Evolutionary conservation across 92 coral and sea anemone genomes (phyloP), one percentile per base, ranked within the genome.

Genomic region (Montipora capitata): DNA sequence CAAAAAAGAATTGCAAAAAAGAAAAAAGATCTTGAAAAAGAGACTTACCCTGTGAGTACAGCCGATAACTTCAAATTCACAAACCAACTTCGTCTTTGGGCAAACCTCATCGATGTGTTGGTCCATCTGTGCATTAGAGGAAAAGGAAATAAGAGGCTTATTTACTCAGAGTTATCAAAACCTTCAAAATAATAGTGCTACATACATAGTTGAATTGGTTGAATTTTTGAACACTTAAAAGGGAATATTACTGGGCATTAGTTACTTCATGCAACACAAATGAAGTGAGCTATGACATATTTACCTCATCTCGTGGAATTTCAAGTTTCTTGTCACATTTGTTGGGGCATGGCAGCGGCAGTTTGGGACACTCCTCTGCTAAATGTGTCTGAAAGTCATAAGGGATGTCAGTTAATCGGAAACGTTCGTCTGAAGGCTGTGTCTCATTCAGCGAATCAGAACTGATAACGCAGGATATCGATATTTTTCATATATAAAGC

Each of bases 281-380:
- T 6, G 40, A 11, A 20, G 5, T 17, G 10, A 40, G 8, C 1
- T 62, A 45, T 40, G 6, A 11, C 12, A n/a, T 10, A 3, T 68
- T 62, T 74, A 96, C 98, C 98, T 96, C 95, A 64, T 94, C 93
- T 65, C 96, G 78, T 3, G 98, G 92, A 68, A 96, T 89, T 41
- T 84, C 94, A 76, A 94, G 74, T 45, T 62, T 96, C 81, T 96
- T 94, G 88, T 96, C 98, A 71, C 98, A 96, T 74, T 89, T 96
- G 86, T 96, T 96, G 6, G 96, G 98, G 49, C 98, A 96, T 7
- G 98, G 96, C 54, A 96, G 84, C 2, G 98, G 98, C 10, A 96
- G 85, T 77, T 96, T 94, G 12, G 95, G 80, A 66, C 98, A 96
- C 17, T 96, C 96, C 11, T 88, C 88, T 40, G 89, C 82, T 39